Conservation (phyloP, 2,113 vertebrate genomes). For the Sphaerodactylus townsendi region DNA sequence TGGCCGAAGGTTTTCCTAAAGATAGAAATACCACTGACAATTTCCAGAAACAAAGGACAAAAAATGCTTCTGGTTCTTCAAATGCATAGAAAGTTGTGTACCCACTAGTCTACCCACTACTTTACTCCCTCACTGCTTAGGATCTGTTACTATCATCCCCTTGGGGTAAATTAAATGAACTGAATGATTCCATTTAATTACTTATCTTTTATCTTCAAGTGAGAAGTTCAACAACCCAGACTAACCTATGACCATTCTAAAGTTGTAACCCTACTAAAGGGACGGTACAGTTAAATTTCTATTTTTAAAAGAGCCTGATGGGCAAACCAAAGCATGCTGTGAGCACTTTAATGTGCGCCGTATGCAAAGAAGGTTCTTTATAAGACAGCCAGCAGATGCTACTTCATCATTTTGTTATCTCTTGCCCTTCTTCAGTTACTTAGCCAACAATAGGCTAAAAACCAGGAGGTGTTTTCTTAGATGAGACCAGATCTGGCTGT, state of each 20-base stretch:
- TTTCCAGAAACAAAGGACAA: background rate
- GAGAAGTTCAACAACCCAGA: background rate
- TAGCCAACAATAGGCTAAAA: slow-evolving; percentile 27
- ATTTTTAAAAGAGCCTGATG: background rate
- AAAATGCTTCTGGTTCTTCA: background rate
- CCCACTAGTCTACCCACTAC: too few species aligned
- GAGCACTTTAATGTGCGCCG: background rate
- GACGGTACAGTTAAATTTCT: background rate
- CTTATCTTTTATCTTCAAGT: background rate
- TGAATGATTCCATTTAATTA: background rate
- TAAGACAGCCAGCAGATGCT: background rate
- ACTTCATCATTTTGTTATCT: background rate
- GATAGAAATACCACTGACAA: background rate
- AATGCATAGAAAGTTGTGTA: background rate
- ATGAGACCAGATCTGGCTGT: slow-evolving; percentile 27
- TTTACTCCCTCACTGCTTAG: too few species aligned
- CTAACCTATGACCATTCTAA: too few species aligned
- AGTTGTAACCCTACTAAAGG: background rate
- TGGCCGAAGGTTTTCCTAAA: background rate
- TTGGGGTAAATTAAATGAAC: too few species aligned
- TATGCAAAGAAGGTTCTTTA: background rate
- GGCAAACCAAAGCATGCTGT: background rate
- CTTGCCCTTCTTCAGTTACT: slow-evolving; percentile 19
- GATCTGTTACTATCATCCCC: too few species aligned
- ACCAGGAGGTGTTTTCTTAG: slow-evolving; percentile 4